Evolutionary conservation across 2,888 invertebrate species (phyloP), one percentile per base, ranked within the genome.

Genomic region (Stenotaenia linearis): DNA sequence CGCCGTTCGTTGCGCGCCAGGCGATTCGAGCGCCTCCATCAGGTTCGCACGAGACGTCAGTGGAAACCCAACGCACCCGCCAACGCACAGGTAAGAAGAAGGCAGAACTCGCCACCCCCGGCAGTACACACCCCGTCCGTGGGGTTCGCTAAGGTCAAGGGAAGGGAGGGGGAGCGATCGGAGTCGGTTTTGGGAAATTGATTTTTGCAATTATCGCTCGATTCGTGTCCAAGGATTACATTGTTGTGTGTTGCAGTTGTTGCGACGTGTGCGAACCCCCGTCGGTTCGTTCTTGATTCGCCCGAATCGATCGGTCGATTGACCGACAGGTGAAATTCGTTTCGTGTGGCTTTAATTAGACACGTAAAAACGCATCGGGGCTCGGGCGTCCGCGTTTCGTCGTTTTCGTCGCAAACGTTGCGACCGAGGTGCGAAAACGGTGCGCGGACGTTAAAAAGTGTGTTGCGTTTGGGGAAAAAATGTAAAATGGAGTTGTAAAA

Each of bases 1-100:
- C 25, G 50, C n/a, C 30, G 23, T 18, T 23, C 25, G 25, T 28
- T 9, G 75, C 32, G 75, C 32, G 75, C 35, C 75, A 32, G n/a
- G 21, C 75, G 75, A 75, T 37, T 75, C 35, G 5, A 75, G 75
- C 75, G 32, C 75, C 32, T 32, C 75, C 23, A 37, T 69, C 69
- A 69, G 69, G 25, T 69, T 69, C 69, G 25, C 12, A 23, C 69
- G 69, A 69, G 69, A 69, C 69, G 69, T 21, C 69, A 69, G 23
- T 69, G 69, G 12, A 50, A 69, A 69, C 2, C 25, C 69, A 28
- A 69, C 69, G 69, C 69, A 69, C 69, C 69, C 69, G 69, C 69
- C 69, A 25, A 69, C 69, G 69, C 28, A 69, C 69, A 69, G 69
- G 69, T 69, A 69, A 69, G 69, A 69, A 69, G 0, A 23, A 69